These are phyloP conservation scores for Candoia aspera DNA, from an alignment of 2,113 vertebrate genomes.

Conservation along the genomic window DNA sequence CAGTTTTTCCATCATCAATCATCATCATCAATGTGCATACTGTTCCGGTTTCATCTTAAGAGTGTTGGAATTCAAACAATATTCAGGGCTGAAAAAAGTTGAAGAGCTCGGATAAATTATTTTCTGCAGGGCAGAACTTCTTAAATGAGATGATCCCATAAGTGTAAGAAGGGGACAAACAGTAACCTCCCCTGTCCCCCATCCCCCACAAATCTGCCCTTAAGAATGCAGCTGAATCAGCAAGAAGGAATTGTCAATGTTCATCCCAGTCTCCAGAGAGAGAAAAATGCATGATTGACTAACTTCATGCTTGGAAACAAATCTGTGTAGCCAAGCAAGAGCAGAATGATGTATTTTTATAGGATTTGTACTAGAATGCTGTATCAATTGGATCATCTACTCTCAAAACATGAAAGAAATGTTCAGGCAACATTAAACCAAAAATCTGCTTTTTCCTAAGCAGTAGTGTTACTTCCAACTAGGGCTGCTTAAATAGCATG, in stretches of 20 bases:
- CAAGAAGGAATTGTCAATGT: background rate
- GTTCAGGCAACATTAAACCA: background rate
- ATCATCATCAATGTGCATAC: background rate
- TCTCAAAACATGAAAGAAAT: background rate
- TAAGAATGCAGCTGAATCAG: background rate
- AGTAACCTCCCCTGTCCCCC: too few relatives aligned
- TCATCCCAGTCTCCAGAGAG: background rate
- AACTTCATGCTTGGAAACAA: background rate
- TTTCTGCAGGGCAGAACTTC: background rate
- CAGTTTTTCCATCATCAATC: background rate
- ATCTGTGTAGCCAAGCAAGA: background rate
- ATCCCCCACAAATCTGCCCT: background rate
- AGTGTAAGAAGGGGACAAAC: background rate
- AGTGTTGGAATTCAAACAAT: slow-evolving; percentile 68
- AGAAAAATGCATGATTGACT: background rate
- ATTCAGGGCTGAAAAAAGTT: slow-evolving; percentile 54
- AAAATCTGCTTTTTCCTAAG: background rate
- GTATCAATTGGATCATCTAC: background rate
- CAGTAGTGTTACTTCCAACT: background rate
- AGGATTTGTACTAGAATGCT: background rate
- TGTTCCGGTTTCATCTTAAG: slow-evolving; percentile 34
- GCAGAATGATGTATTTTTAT: background rate
- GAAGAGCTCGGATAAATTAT: slow-evolving; percentile 46
- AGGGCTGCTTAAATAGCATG: background rate
- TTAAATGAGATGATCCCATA: background rate